Base-by-base conservation (phyloP, 2,113 vertebrate species). In the Prionailurus bengalensis region DNA sequence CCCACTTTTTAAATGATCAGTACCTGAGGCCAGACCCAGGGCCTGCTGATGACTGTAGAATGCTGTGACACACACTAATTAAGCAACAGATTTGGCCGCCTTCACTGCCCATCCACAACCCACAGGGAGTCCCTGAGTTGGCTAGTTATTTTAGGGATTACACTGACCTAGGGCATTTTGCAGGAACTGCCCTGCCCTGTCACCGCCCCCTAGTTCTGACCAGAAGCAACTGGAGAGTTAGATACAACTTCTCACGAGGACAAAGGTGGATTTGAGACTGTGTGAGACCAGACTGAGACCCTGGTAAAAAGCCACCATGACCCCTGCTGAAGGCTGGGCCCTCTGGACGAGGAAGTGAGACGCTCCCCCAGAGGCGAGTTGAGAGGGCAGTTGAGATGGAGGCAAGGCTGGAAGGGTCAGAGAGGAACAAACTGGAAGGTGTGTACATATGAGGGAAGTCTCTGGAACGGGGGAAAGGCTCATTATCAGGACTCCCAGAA, bases 401-500 rank as follows among this genome's bases (percentile, higher is more conserved):
- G 33, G 27, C 31, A 0, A 55, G 83, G 63, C 14, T 70, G 73
- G 65, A 58, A 42, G n/a, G 45, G 1, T 21, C 5, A 7, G 74
- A 27, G 53, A 80, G 83, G 7, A 36, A 42, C 65, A 63, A 33
- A 31, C 1, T 45, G 9, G n/a, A 33, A 36, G 31, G 17, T 0
- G 0, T 16, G 7, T 68, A 8, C 7, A 1, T 9, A 31, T 0
- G 0, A 6, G 21, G 36, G 51, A 5, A 13, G 36, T 70, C 81
- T 71, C 33, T 53, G 51, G 36, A 55, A n/a, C 51, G 12, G 55
- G n/a, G 19, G 53, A 70, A 48, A 71, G 21, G 14, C 65, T 27
- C 51, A 8, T 61, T 12, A 66, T 73, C 1, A 5, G 79, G n/a
- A 31, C 45, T 58, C 23, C 12, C 45, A 11, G 66, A 13, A 29